Percentiles rank a stretch among this genome's conserved stretches.
Conservation (phyloP, 37 sponge, comb jelly and placozoan species). For the Eunapius fragilis region DNA sequence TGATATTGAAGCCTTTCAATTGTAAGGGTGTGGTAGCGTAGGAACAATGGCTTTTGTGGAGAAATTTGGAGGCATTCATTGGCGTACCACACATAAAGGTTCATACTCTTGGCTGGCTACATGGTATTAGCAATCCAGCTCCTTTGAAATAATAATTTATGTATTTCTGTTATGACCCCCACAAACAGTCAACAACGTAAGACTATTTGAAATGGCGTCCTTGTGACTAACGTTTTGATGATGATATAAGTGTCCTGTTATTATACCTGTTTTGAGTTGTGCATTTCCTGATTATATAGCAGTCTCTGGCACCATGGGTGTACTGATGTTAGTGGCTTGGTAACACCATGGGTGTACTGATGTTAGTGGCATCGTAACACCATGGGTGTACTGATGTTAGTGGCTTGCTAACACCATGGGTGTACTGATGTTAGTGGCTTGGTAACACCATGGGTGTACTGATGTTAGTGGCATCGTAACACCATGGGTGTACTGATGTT, state of each 20-base stretch:
- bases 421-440: too few relatives aligned
- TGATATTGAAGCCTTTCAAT: neutral
- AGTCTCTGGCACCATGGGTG: too few relatives aligned
- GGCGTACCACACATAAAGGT: neutral
- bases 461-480: too few relatives aligned
- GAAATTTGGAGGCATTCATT: neutral
- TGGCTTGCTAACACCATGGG: too few relatives aligned
- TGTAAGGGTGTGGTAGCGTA: neutral
- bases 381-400: too few relatives aligned
- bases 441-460: too few relatives aligned
- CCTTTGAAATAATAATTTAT: neutral
- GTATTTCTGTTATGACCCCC: neutral
- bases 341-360: too few relatives aligned
- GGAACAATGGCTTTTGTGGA: neutral
- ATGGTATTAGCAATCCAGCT: neutral
- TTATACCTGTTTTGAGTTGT: neutral
- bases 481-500: too few relatives aligned
- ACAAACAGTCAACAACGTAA: neutral
- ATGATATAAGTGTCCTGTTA: neutral
- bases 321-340: too few relatives aligned
- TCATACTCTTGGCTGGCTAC: neutral
- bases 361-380: too few relatives aligned
- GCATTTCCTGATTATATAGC: too few relatives aligned
- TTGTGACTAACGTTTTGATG: neutral
- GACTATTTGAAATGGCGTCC: neutral